phyloP scores from a whole-genome alignment of 92 coral and sea anemone species.

The Phenganax marumi region DNA sequence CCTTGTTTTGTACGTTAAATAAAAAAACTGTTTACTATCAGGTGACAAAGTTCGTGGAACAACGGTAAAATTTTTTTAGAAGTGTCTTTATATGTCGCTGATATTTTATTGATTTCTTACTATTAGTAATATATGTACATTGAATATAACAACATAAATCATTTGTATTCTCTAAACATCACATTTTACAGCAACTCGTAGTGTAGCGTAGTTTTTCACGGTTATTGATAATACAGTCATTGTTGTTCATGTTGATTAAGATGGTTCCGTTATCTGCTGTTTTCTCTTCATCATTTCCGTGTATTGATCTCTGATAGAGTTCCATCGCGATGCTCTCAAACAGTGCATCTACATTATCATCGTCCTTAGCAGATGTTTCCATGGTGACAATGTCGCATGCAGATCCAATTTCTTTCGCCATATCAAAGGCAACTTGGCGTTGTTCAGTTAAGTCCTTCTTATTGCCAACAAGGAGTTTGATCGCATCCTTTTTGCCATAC shows the following conservation, averaged over 20 bases:
- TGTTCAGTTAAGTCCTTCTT: slow-evolving; percentile 74
- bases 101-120: neutral
- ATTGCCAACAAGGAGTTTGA: slow-evolving; percentile 87
- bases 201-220: slow-evolving; percentile 72
- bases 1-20: too few relatives aligned
- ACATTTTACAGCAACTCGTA: slow-evolving; percentile 84
- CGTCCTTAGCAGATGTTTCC: slow-evolving; percentile 97
- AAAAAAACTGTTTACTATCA: too few relatives aligned
- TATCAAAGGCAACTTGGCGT: slow-evolving; percentile 73
- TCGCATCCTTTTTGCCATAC: slow-evolving; percentile 83
- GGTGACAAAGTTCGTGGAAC: too few relatives aligned
- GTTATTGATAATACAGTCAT: slow-evolving; percentile 67
- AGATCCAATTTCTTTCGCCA: slow-evolving; percentile 73
- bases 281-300: slow-evolving; percentile 56
- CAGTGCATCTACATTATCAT: slow-evolving; percentile 85
- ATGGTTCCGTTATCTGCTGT: slow-evolving; percentile 49
- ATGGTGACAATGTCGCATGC: slow-evolving; percentile 75
- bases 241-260: slow-evolving; percentile 59
- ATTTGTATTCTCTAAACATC: neutral
- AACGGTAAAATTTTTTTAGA: too few relatives aligned
- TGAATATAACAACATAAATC: neutral
- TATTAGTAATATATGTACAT: neutral
- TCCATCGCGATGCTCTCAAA: slow-evolving; percentile 87
- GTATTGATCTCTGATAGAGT: slow-evolving; percentile 70
- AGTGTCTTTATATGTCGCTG: neutral